Evolutionary conservation across 2,888 invertebrate genomes (phyloP).

Genomic region (Poecilus cupreus): DNA sequence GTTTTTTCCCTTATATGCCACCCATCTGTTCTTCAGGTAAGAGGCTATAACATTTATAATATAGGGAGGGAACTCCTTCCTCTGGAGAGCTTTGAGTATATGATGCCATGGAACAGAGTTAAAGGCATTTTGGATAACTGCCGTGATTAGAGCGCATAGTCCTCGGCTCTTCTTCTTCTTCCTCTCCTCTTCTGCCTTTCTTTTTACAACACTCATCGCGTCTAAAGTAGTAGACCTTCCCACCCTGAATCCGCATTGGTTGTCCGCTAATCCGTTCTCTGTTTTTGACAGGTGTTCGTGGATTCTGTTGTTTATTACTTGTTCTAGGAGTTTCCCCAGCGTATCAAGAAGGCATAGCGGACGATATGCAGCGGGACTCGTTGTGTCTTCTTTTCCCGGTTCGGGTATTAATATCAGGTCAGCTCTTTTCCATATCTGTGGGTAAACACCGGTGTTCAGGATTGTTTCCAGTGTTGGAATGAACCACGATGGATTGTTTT

Average conservation of each 20-base stretch:
- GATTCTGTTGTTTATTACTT: background rate
- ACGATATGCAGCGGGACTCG: background rate
- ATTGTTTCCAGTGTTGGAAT: background rate
- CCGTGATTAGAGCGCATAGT: background rate
- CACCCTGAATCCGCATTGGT: background rate
- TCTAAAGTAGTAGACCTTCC: background rate
- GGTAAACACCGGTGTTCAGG: background rate
- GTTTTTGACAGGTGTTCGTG: background rate
- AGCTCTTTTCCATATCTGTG: background rate
- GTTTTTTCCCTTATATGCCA: background rate
- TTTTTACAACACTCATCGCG: background rate
- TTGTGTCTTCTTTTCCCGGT: background rate
- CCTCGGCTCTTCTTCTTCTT: background rate
- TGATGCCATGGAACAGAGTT: background rate
- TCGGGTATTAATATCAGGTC: background rate
- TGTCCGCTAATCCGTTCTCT: background rate
- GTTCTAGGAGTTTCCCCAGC: background rate
- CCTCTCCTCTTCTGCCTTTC: too few relatives aligned
- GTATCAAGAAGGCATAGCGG: background rate
- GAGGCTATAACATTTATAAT: background rate
- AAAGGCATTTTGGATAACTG: background rate
- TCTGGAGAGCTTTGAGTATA: background rate
- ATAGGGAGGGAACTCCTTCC: background rate
- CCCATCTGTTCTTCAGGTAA: background rate
- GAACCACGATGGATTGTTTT: background rate